Evolutionary conservation across 1,140 invertebrate genomes (phyloP).

Genomic region (Cephus cinctus): DNA sequence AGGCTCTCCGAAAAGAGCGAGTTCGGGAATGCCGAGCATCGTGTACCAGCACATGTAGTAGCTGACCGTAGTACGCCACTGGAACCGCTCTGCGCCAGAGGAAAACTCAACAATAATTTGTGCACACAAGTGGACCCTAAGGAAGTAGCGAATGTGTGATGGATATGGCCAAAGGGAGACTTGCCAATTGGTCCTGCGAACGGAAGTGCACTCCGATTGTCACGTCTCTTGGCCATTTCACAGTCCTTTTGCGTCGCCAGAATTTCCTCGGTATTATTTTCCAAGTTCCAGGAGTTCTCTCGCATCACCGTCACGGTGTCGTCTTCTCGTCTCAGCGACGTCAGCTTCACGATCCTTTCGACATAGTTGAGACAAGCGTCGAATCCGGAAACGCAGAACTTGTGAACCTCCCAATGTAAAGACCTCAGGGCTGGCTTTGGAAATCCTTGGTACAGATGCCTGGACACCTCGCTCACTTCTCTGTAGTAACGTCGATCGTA

Average conservation of each 20-base stretch:
- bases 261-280: conserved; percentile 43
- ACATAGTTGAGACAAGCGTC: conserved; percentile 60
- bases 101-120: too few relatives aligned
- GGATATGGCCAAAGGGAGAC: background rate
- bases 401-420: conserved; percentile 63
- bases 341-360: conserved; percentile 41
- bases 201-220: conserved; percentile 51
- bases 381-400: conserved; percentile 58
- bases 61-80: conserved; percentile 62
- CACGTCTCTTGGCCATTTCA: conserved; percentile 42
- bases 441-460: conserved; percentile 50
- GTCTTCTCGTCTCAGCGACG: conserved; percentile 47
- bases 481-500: conserved; percentile 59
- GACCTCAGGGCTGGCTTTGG: conserved; percentile 58
- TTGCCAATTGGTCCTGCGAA: conserved; percentile 57
- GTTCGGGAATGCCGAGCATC: conserved; percentile 55
- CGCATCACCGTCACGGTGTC: conserved; percentile 55
- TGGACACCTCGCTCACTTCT: conserved; percentile 21
- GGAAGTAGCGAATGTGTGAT: background rate
- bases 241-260: conserved; percentile 54
- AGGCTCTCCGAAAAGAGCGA: conserved; percentile 56
- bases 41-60: conserved; percentile 70
- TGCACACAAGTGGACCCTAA: too few relatives aligned
- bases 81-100: conserved; percentile 56
- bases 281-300: conserved; percentile 48